Conservation (phyloP, 1,140 invertebrate species). For the Varroa destructor region DNA sequence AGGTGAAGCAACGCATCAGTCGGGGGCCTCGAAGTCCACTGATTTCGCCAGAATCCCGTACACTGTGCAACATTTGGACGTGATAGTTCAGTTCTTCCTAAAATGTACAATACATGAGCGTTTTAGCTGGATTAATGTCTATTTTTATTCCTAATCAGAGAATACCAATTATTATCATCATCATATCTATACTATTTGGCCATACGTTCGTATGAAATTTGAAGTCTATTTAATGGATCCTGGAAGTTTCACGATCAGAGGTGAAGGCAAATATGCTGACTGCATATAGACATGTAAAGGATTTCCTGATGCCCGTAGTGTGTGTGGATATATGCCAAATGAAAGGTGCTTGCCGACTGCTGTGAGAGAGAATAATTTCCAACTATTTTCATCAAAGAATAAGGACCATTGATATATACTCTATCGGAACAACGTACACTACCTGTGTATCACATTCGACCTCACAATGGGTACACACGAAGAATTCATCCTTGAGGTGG, state of each 20-base stretch:
- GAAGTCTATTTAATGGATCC: no score
- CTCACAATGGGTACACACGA: conserved; percentile 13
- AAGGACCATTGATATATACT: neutral
- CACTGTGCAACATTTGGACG: neutral
- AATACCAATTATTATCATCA: neutral
- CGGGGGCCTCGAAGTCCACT: neutral
- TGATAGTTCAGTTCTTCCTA: conserved; percentile 17
- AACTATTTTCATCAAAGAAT: neutral
- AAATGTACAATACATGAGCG: neutral
- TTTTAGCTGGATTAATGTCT: neutral
- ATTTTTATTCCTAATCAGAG: neutral
- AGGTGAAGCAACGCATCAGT: conserved; percentile 9
- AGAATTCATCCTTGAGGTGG: conserved; percentile 2
- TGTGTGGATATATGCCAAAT: no score
- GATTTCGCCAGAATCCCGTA: neutral
- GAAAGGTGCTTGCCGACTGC: no score
- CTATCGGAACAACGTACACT: neutral
- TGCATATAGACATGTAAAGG: no score
- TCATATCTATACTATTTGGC: no score
- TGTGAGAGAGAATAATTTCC: neutral
- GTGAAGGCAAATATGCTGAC: no score
- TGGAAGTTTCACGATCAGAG: no score
- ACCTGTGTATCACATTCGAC: conserved; percentile 21
- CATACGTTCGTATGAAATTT: no score
- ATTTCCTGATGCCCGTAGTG: no score